Conservation (phyloP, 2,797 vertebrate genomes). For the Phrynocephalus guinanensis region DNA sequence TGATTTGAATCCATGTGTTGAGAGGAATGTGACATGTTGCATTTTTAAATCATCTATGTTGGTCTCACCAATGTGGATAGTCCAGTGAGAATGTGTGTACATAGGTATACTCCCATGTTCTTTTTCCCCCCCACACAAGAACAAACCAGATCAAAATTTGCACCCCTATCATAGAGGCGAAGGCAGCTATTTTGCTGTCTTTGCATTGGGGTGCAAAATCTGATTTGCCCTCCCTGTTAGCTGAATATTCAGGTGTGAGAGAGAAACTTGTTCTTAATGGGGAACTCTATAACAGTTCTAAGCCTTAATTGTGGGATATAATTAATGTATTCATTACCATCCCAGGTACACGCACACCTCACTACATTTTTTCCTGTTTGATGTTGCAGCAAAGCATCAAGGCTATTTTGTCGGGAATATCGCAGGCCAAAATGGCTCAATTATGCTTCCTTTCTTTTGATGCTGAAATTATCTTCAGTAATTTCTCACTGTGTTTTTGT, state of each 20-base stretch:
- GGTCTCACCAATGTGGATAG: too few relatives aligned
- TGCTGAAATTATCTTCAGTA: neutral
- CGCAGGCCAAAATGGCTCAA: neutral
- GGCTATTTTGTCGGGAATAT: neutral
- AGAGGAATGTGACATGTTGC: too few relatives aligned
- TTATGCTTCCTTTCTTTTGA: neutral
- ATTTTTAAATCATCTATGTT: too few relatives aligned
- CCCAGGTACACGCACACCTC: neutral
- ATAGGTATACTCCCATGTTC: too few relatives aligned
- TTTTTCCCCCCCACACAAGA: too few relatives aligned
- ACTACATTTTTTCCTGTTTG: neutral
- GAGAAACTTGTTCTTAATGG: neutral
- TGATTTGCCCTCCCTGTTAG: neutral
- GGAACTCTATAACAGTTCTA: neutral
- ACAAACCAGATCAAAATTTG: too few relatives aligned
- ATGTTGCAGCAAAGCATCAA: neutral
- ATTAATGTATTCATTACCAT: neutral
- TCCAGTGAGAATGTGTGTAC: too few relatives aligned
- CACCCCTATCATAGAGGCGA: neutral
- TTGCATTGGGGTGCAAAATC: neutral
- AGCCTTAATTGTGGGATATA: neutral
- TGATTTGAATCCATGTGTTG: too few relatives aligned
- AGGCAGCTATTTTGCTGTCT: neutral
- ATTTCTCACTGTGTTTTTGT: neutral
- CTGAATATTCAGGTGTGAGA: neutral